Conservation (phyloP, 2,888 invertebrate genomes). For the Syrphus vitripennis region DNA sequence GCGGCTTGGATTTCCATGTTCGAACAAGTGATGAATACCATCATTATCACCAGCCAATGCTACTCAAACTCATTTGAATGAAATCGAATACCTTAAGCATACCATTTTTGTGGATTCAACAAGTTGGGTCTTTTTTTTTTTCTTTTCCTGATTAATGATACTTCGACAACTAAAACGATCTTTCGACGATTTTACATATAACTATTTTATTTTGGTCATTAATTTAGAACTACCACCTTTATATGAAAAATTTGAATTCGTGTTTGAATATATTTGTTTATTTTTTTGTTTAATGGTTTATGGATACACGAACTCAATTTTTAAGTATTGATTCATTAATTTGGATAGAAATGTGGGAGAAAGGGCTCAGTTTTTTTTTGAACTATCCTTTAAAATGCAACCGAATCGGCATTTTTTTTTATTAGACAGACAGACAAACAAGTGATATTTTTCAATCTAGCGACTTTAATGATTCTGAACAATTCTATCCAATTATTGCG, state of each 20-base stretch:
- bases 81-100: constrained; percentile 32
- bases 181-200: constrained; percentile 52
- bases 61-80: constrained; percentile 58
- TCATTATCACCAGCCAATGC: constrained; percentile 41
- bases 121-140: too few species aligned
- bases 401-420: constrained; percentile 47
- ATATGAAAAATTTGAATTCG: constrained; percentile 19
- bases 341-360: not conserved
- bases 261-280: not conserved
- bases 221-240: constrained; percentile 25
- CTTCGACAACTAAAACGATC: constrained; percentile 37
- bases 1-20: constrained; percentile 30
- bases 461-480: constrained; percentile 31
- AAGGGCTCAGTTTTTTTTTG: not conserved
- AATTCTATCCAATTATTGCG: constrained; percentile 37
- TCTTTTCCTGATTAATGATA: constrained; percentile 63
- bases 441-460: constrained; percentile 60
- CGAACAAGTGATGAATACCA: constrained; percentile 49
- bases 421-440: constrained; percentile 35
- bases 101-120: not conserved
- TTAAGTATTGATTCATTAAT: constrained; percentile 30
- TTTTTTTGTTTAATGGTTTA: constrained; percentile 25
- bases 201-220: not conserved
- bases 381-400: constrained; percentile 41
- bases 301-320: constrained; percentile 38